Evolutionary conservation across 1,140 invertebrate species (phyloP), one percentile per base, ranked within the genome.

Genomic region (Melitaea cinxia): DNA sequence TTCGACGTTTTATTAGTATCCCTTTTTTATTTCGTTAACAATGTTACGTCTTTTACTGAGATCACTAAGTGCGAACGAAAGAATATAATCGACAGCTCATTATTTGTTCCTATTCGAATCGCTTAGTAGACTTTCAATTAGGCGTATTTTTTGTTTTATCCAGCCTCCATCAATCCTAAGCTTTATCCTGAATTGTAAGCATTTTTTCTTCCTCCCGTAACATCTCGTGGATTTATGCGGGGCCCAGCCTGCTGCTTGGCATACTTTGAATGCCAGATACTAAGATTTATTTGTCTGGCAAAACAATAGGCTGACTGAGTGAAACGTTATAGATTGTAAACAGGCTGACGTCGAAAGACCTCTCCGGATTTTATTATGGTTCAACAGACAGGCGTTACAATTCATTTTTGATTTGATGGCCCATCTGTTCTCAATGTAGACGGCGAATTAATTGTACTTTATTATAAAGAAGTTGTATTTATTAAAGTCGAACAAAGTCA

Each of bases 301-400:
- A 70, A 70, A 70, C 68, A 67, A 67, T 55, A 21, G 37, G 28
- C 60, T 58, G 58, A 37, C 58, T 60, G 55, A 55, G 57, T 67
- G 63, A 65, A 67, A 47, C 55, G 54, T 58, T 63, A 63, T 68
- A 58, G 66, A 68, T 63, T 58, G 66, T 63, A 58, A 63, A 58
- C 60, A 53, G 59, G 28, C 59, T 57, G 65, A 33, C 50, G 26
- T 66, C 59, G 57, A 67, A 49, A 61, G 24, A 19, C 33, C 37
- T 45, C 37, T 47, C 28, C 21, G 19, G 52, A 28, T 54, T 54
- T 54, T 54, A 54, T 54, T 35, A 35, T 14, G 30, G 28, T 33
- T 33, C 52, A 54, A 54, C 37, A 54, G 52, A 30, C 24, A 54
- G 21, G 21, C 17, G 15, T 54, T 54, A 28, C 50, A 19, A 35